phyloP scores from a whole-genome alignment of 2,113 vertebrate species.

The Mus spicilegus region DNA sequence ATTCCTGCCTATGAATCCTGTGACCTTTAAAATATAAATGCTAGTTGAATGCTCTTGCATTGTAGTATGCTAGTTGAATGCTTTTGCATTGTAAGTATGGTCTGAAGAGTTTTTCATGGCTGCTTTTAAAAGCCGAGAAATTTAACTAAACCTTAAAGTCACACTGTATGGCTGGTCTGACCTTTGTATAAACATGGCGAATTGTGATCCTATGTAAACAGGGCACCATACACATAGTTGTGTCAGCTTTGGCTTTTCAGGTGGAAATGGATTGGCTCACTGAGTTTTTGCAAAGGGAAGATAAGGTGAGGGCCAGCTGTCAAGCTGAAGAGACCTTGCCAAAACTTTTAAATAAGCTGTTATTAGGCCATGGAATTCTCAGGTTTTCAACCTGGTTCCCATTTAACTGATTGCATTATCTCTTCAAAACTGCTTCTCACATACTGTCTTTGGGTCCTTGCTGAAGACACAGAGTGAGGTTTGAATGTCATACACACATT shows the following conservation, averaged over 20 bases:
- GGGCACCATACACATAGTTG: neutral
- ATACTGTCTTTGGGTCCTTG: conserved; percentile 33
- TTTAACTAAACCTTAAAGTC: conserved; percentile 46
- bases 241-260: neutral
- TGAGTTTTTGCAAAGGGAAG: conserved; percentile 19
- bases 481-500: conserved; percentile 55
- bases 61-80: neutral
- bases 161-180: neutral
- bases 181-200: conserved; percentile 58
- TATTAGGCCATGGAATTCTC: conserved; percentile 44
- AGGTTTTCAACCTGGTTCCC: conserved; percentile 35
- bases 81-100: conserved; percentile 32
- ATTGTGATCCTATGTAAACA: neutral
- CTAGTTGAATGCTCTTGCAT: neutral
- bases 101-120: neutral
- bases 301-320: conserved; percentile 26
- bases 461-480: conserved; percentile 25
- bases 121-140: conserved; percentile 2
- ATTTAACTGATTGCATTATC: neutral
- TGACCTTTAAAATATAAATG: conserved; percentile 50
- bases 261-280: neutral
- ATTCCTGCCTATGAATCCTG: neutral
- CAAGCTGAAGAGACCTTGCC: neutral
- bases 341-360: conserved; percentile 54
- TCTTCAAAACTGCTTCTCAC: conserved; percentile 51